Base-by-base conservation (phyloP, 2,797 vertebrate genomes). In the Notoglanidium macrostoma region DNA sequence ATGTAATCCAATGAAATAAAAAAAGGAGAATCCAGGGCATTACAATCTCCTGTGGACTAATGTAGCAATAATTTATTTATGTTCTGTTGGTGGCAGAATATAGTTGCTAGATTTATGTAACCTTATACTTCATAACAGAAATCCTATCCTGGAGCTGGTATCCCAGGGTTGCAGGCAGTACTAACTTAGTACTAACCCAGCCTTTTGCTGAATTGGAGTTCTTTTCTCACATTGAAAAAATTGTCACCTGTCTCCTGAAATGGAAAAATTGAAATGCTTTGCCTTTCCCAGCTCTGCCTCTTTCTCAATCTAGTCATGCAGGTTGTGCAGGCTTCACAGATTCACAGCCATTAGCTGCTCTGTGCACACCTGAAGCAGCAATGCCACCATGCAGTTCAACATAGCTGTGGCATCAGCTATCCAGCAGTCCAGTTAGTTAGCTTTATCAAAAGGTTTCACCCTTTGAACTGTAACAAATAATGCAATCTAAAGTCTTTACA, bases 341-440 rank as follows among this genome's bases (percentile, higher is more conserved):
- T n/a, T 35, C 55, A 82, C 1, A 19, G 55, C 40, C 32, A 9
- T 54, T 77, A 17, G 2, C 26, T 77, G 74, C 49, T n/a, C 73
- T n/a, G 49, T 72, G 7, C 78, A 86, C 68, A 74, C 86, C 55
- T 61, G 35, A 46, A 83, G n/a, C n/a, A 49, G 77, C 40, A 72
- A 44, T 57, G 49, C 29, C 4, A n/a, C 0, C 6, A 10, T 54
- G 21, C 67, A 59, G 5, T 32, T 26, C 21, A n/a, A n/a, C 19
- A 70, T 32, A 29, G 29, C 15, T 32, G 3, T 32, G 29, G 32
- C 21, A 26, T 29, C 4, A 9, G 46, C 44, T 14, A 4, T 51
- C 26, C 49, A 8, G 59, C 1, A 40, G 40, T 32, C 14, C 17
- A 76, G 9, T 67, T 82, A 49, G 26, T 49, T 63, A 15, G 5